Evolutionary conservation across 2,888 invertebrate genomes (phyloP), one percentile per base, ranked within the genome.

Genomic region (Rhingia campestris): DNA sequence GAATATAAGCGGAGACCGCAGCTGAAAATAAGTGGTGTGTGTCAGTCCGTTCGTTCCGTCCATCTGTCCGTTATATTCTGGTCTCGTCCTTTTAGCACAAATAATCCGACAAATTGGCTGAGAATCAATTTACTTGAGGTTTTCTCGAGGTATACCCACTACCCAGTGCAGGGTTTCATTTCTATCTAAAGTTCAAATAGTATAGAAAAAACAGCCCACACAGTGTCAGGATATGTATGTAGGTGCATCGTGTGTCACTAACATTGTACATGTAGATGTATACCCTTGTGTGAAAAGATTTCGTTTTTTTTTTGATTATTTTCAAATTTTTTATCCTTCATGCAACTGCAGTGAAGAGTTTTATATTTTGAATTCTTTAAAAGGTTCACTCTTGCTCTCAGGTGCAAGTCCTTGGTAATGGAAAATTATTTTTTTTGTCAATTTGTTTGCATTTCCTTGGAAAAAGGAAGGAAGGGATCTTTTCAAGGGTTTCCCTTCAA

Each of bases 41-140:
- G 72, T 39, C 61, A 6, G 37, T 69, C 32, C 30, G 12, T 39
- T 9, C 35, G 41, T 67, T 79, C 22, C 49, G 69, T 81, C 75
- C 80, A 81, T 81, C 75, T 81, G 69, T 47, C 75, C 32, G 81
- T 64, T 81, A 75, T 81, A 81, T 75, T 70, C 81, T 56, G 67
- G 81, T 63, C 75, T 75, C 75, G 81, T 81, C 81, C 75, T 81
- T 64, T 75, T 69, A 75, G 51, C 81, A 81, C 81, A 75, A 73
- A 89, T 89, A 88, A 89, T 88, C 88, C 88, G 86, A 88, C 89
- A 88, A 89, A 88, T 88, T 89, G 88, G 87, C 88, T 87, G 88
- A 88, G 88, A 89, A 88, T 88, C 89, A 89, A 89, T 88, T 88
- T 89, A 81, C 88, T 88, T 86, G 76, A 56, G 67, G 37, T 47